Evolutionary conservation across 2,797 vertebrate genomes (phyloP), one percentile per base, ranked within the genome.

Genomic region (Channa striata): DNA sequence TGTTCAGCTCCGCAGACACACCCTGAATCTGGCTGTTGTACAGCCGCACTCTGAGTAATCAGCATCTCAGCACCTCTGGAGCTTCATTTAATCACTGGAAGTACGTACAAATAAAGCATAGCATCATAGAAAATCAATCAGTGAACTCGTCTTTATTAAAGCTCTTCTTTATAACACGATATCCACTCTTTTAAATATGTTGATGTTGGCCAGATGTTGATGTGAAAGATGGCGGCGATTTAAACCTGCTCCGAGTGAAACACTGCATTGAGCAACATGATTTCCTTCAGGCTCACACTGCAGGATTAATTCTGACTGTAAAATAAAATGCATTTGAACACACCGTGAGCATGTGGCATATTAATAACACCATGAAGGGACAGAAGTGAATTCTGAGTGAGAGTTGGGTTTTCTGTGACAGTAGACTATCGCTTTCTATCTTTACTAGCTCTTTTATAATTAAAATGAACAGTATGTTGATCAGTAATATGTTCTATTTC

Each of bases 1-100:
- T 66, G 62, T 76, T 85, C 30, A 70, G 49, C 75, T 78, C 60
- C 75, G 36, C 54, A 44, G 79, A 89, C 81, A 76, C 85, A 72
- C 80, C 84, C 77, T 14, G 53, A 51, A 17, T 23, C 72, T 84
- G 86, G 85, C 85, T 52, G 17, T 19, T 23, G 64, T 69, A 21
- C 66, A 66, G 72, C n/a, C n/a, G 1, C 50, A 73, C 59, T 59
- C 51, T 25, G 42, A 71, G 50, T 49, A 80, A 75, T 80, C 81
- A 74, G 68, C 40, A 49, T 77, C 66, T 62, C 69, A 59, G 60
- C 53, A 46, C 50, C 57, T 77, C 77, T 7, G 61, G 72, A 33
- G 51, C 78, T 40, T 57, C 25, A 0, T 72, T 59, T 8, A 59
- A 30, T 25, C 23, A n/a, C n/a, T n/a, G n/a, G n/a, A n/a, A n/a